A percentile compares a stretch with the other conserved stretches of the same genome.
Evolutionary conservation across 2,888 invertebrate genomes (phyloP).

Genomic region (Congeria kusceri): DNA sequence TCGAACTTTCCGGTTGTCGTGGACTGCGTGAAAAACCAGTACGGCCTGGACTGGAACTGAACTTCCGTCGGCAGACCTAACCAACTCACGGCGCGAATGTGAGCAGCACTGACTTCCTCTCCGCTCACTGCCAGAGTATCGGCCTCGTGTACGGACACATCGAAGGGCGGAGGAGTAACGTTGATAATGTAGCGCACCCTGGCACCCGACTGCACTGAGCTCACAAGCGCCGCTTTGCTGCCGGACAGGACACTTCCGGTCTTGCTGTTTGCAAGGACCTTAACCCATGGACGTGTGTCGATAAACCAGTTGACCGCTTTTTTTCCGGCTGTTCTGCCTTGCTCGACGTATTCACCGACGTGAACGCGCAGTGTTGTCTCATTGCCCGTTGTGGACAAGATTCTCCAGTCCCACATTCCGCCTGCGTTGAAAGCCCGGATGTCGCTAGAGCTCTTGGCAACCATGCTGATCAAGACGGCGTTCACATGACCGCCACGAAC

Average conservation of each 20-base stretch:
- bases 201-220: constrained; percentile 25
- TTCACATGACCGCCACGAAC: constrained; percentile 25
- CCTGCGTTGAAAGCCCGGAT: not conserved
- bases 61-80: not conserved
- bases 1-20: constrained; percentile 24
- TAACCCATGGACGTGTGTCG: constrained; percentile 28
- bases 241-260: constrained; percentile 18
- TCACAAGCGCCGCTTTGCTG: constrained; percentile 14
- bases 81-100: constrained; percentile 22
- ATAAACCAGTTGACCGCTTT: constrained; percentile 27
- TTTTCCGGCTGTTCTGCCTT: not conserved
- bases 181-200: constrained; percentile 18
- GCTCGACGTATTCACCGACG: constrained; percentile 22
- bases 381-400: constrained; percentile 21
- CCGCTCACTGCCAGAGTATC: constrained; percentile 18
- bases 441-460: constrained; percentile 9
- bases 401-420: constrained; percentile 32
- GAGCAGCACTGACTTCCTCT: constrained; percentile 23
- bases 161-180: not conserved
- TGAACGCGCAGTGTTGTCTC: not conserved
- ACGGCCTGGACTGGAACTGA: constrained; percentile 21
- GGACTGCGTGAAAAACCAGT: constrained; percentile 34
- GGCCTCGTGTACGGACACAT: constrained; percentile 1
- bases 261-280: not conserved
- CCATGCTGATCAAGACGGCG: constrained; percentile 20